Percentiles rank a stretch among this genome's conserved stretches.
Conservation (phyloP, 2,113 vertebrate species). For the Ginglymostoma cirratum region DNA sequence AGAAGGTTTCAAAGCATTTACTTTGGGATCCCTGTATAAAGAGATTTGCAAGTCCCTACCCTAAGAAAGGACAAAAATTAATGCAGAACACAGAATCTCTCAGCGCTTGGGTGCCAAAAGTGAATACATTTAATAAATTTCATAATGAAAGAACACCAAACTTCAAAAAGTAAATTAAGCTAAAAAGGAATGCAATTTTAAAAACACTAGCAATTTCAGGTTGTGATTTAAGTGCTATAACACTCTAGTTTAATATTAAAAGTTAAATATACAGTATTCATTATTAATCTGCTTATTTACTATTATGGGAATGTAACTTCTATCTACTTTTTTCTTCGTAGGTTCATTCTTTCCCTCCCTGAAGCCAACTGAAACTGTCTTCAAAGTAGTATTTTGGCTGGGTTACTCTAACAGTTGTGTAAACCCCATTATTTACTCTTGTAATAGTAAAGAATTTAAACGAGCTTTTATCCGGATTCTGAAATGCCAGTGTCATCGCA, state of each 20-base stretch:
- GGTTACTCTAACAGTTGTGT: constrained; percentile 98
- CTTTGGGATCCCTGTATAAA: neutral
- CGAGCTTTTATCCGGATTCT: constrained; percentile 88
- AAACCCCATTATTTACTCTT: constrained; percentile 96
- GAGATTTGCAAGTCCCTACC: neutral
- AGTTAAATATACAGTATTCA: neutral
- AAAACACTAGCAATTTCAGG: neutral
- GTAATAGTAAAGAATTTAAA: constrained; percentile 96
- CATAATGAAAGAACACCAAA: neutral
- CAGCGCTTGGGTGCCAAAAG: neutral
- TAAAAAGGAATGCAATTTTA: neutral
- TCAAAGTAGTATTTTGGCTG: constrained; percentile 95
- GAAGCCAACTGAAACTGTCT: constrained; percentile 76
- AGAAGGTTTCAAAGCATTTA: neutral
- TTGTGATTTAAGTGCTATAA: neutral
- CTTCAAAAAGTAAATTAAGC: neutral
- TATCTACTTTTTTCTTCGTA: constrained; percentile 47
- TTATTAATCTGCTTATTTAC: constrained; percentile 14
- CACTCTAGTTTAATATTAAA: neutral
- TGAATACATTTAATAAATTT: neutral
- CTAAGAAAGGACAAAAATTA: neutral
- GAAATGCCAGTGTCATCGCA: constrained; percentile 75
- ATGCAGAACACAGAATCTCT: neutral
- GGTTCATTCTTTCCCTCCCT: constrained; percentile 79
- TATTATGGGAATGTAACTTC: neutral